phyloP scores from a whole-genome alignment of 2,113 vertebrate genomes.

The Mesoclemmys tuberculata region DNA sequence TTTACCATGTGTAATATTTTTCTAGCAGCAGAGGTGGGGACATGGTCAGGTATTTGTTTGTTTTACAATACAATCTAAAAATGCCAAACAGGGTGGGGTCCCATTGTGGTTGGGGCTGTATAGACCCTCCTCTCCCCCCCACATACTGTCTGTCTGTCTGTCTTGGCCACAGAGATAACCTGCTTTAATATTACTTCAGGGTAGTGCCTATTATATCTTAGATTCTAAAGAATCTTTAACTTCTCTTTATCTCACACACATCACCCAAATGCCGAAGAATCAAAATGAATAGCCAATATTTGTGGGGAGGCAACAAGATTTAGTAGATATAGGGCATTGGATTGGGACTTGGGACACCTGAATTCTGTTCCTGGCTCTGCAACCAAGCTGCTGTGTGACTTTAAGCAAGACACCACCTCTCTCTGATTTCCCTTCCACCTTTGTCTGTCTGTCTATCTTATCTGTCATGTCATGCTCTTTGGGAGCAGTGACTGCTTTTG shows the following conservation, averaged over 20 bases:
- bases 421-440: neutral
- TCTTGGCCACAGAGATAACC: neutral
- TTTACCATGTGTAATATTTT: neutral
- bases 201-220: neutral
- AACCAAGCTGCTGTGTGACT: too few relatives aligned
- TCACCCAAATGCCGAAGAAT: too few relatives aligned
- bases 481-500: neutral
- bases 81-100: neutral
- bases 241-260: too few relatives aligned
- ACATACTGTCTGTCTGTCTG: too few relatives aligned
- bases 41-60: neutral
- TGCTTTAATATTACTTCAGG: neutral
- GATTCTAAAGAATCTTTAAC: too few relatives aligned
- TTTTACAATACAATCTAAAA: neutral
- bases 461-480: neutral
- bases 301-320: too few relatives aligned
- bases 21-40: neutral
- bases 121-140: too few relatives aligned
- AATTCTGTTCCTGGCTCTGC: too few relatives aligned
- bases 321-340: too few relatives aligned
- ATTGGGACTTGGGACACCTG: too few relatives aligned
- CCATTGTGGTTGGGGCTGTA: neutral
- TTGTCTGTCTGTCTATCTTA: neutral
- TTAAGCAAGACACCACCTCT: neutral
- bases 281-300: too few relatives aligned